Evolutionary conservation across 2,113 vertebrate genomes (phyloP).

Genomic region (Clinocottus analis): DNA sequence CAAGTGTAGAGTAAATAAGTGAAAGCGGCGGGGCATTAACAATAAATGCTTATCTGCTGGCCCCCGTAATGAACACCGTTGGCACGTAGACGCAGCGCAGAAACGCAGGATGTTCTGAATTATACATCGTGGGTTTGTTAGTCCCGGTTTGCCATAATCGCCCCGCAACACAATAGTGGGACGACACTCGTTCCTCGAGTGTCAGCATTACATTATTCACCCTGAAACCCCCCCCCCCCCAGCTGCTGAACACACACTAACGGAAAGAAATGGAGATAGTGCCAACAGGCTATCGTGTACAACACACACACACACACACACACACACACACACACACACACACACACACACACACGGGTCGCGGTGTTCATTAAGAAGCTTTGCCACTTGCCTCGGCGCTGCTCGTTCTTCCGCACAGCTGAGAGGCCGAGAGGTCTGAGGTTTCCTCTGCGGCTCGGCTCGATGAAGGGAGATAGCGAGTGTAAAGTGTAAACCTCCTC

Average conservation of each 20-base stretch:
- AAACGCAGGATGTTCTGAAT: slow-evolving; percentile 63
- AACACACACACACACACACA: not conserved
- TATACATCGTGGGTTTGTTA: slow-evolving; percentile 67
- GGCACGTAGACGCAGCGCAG: slow-evolving; percentile 22
- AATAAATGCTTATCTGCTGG: slow-evolving; percentile 30
- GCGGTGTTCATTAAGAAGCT: slow-evolving; percentile 50
- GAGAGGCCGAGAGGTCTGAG: slow-evolving; percentile 42
- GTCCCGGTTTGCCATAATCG: slow-evolving; percentile 58
- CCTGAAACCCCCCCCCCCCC: not conserved
- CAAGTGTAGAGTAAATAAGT: slow-evolving; percentile 12
- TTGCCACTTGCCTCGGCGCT: slow-evolving; percentile 6
- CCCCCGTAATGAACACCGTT: slow-evolving; percentile 54
- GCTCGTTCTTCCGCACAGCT: slow-evolving; percentile 36
- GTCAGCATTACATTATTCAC: slow-evolving; percentile 45
- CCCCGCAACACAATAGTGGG: slow-evolving; percentile 59
- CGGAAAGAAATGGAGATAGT: slow-evolving; percentile 19
- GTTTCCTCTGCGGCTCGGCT: slow-evolving; percentile 40
- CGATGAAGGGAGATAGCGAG: slow-evolving; percentile 12
- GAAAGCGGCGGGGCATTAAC: slow-evolving; percentile 51
- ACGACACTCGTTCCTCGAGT: slow-evolving; percentile 47
- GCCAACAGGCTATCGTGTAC: not conserved
- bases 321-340: slow-evolving; percentile 6
- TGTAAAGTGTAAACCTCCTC: slow-evolving; percentile 5
- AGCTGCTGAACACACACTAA: slow-evolving; percentile 25
- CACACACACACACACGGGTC: not conserved